A percentile compares a stretch with the other conserved stretches of the same genome.
These are phyloP conservation scores for Tragelaphus imberbis DNA, from an alignment of 2,113 vertebrate species.

Conservation along the genomic window DNA sequence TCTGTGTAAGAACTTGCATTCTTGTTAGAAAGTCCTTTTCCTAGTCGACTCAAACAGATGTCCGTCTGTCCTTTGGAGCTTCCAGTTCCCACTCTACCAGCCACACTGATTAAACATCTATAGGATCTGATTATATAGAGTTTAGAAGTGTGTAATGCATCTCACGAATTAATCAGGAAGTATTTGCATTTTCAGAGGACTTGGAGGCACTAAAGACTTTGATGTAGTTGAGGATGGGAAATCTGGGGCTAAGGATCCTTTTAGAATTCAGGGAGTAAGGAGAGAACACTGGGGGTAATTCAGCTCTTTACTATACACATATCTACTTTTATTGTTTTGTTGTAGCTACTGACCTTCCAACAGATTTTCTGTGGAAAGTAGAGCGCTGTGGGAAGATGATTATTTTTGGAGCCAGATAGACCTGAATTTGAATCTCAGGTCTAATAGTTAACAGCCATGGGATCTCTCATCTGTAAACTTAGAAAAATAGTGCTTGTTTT, in stretches of 20 bases:
- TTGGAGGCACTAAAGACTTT: not conserved
- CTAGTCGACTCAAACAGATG: not conserved
- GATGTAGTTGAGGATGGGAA: not conserved
- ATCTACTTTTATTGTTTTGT: constrained; percentile 43
- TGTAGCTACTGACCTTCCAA: constrained; percentile 10
- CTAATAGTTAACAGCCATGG: not conserved
- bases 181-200: constrained; percentile 13
- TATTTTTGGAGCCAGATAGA: constrained; percentile 40
- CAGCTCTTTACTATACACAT: constrained; percentile 1
- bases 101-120: not conserved
- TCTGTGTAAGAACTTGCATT: not conserved
- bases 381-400: not conserved
- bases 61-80: not conserved
- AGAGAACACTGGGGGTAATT: not conserved
- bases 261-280: not conserved
- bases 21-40: not conserved
- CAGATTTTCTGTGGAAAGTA: constrained; percentile 9
- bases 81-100: not conserved
- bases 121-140: not conserved
- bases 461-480: not conserved
- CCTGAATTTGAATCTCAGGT: constrained; percentile 2
- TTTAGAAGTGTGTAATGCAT: not conserved
- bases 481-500: not conserved
- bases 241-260: not conserved
- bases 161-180: not conserved